phyloP scores from a whole-genome alignment of 2,888 invertebrate genomes.

The Andrena chrysosceles region DNA sequence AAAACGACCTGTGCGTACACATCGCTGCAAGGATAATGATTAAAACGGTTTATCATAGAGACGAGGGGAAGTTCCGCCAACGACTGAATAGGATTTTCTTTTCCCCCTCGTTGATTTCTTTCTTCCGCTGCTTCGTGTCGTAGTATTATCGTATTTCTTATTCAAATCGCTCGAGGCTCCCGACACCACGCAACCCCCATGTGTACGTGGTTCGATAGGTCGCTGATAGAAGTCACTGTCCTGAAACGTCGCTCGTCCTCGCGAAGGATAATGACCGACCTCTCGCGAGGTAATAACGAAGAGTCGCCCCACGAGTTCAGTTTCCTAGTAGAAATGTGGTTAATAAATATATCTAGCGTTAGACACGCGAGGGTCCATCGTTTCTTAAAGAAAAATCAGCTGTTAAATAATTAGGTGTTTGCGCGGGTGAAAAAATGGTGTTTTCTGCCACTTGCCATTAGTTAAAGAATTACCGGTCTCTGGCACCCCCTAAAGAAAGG shows the following conservation, averaged over 20 bases:
- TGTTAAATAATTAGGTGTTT: too few relatives aligned
- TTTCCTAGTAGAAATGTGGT: conserved; percentile 6
- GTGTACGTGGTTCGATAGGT: conserved; percentile 54
- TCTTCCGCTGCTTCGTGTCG: conserved; percentile 21
- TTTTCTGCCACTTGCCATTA: not conserved
- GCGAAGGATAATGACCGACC: conserved; percentile 52
- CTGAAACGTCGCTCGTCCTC: conserved; percentile 25
- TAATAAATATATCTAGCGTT: conserved; percentile 6
- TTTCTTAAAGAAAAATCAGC: too few relatives aligned
- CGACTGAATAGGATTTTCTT: conserved; percentile 35
- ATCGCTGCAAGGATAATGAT: conserved; percentile 68
- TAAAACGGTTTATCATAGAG: conserved; percentile 74
- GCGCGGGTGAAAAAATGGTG: too few relatives aligned
- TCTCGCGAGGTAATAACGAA: conserved; percentile 23
- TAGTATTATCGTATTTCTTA: conserved; percentile 74
- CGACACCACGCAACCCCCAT: conserved; percentile 24
- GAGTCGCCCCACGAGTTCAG: not conserved
- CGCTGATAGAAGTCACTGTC: conserved; percentile 55
- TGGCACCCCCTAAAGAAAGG: too few relatives aligned
- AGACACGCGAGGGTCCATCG: not conserved
- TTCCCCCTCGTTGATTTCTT: conserved; percentile 3
- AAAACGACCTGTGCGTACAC: conserved; percentile 23
- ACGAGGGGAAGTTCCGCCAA: conserved; percentile 46
- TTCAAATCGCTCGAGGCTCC: conserved; percentile 58
- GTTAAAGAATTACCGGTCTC: too few relatives aligned